phyloP scores from a whole-genome alignment of 2,113 vertebrate species.

The Tinamus guttatus region DNA sequence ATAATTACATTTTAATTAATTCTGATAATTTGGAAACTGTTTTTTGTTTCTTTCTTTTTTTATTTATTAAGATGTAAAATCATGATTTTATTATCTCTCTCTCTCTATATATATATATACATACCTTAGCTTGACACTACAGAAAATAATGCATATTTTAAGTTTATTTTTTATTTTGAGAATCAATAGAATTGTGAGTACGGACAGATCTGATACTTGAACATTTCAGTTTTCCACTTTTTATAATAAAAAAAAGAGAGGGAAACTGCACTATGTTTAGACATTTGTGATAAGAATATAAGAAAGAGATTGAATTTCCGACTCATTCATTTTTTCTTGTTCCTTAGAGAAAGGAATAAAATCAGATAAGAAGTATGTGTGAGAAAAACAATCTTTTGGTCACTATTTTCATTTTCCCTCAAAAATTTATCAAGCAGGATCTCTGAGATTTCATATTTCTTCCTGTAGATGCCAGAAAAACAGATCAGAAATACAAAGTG shows the following conservation, averaged over 20 bases:
- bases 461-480: background rate
- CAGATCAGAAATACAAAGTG: background rate
- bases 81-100: background rate
- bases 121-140: background rate
- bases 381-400: slow-evolving; percentile 6
- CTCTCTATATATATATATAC: background rate
- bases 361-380: background rate
- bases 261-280: background rate
- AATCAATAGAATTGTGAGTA: background rate
- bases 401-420: background rate
- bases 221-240: slow-evolving; percentile 7
- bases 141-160: background rate
- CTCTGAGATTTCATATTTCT: background rate
- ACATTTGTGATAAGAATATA: background rate
- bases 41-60: background rate
- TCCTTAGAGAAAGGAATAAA: slow-evolving; percentile 17
- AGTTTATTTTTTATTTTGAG: background rate
- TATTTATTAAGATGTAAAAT: background rate
- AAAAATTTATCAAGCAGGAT: background rate
- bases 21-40: background rate
- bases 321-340: background rate
- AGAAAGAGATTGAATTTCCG: background rate
- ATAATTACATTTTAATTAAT: slow-evolving; percentile 45
- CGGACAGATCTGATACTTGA: background rate
- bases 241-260: background rate